Evolutionary conservation across 2,888 invertebrate species (phyloP), one percentile per base, ranked within the genome.

Genomic region (Cheiracanthium punctorium): DNA sequence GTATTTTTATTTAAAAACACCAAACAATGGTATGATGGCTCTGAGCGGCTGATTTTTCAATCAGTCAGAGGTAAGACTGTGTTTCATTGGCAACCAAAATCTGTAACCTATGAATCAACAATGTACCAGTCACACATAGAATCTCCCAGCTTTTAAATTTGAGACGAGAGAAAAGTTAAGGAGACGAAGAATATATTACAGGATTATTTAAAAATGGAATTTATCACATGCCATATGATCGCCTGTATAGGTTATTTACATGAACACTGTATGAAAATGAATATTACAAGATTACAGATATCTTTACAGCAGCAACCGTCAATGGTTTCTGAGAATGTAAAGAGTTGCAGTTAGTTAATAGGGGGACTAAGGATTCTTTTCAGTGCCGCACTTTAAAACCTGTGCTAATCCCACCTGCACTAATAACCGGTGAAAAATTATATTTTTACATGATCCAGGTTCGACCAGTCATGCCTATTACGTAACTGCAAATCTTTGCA

Each of bases 191-290:
- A 73, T 87, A 87, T 87, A 81, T 81, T 87, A 87, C 81, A 87
- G 74, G 77, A 80, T 67, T 70, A 85, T 85, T 82, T 80, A 85
- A 76, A 87, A 81, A 87, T 81, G 87, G 70, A 87, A 65, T 87
- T 87, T 87, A 87, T 87, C 87, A 87, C 87, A 87, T 87, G 87
- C 87, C 81, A 75, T 81, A 65, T 67, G 85, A 74, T 79, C 84
- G 74, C 52, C 84, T 69, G 84, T 74, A 86, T 75, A 75, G 76
- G 65, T 72, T 87, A 87, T 87, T 52, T 87, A 87, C 87, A 87
- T 77, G 81, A 87, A 87, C 81, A 81, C 70, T 43, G 75, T 76
- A 81, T 81, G 77, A 86, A 86, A 86, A 76, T 87, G 81, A 81
- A 77, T 87, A 73, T 87, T 81, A 87, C 81, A 87, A 80, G 80